phyloP scores from a whole-genome alignment of 2,888 invertebrate genomes.

The Microplitis manilae region DNA sequence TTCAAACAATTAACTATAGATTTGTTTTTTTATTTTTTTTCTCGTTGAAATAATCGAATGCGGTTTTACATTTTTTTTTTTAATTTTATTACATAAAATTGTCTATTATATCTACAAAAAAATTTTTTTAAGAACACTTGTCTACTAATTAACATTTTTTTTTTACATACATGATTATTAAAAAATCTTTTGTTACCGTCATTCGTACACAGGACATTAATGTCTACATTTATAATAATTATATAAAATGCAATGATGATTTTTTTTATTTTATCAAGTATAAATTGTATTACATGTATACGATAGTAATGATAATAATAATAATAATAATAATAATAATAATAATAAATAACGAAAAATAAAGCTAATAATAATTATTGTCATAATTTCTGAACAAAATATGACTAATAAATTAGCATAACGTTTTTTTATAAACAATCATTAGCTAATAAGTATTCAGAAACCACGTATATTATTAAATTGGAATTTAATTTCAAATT shows the following conservation, averaged over 20 bases:
- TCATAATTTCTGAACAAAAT: constrained; percentile 36
- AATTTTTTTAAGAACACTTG: background rate
- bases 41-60: background rate
- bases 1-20: background rate
- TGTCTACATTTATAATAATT: constrained; percentile 2
- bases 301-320: constrained; percentile 27
- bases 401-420: background rate
- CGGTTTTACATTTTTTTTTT: constrained; percentile 2
- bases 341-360: background rate
- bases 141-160: constrained; percentile 5
- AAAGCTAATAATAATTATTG: constrained; percentile 34
- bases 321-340: background rate
- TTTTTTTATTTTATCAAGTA: constrained; percentile 38
- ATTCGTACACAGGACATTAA: background rate
- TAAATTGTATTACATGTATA: constrained; percentile 42
- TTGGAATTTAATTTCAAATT: background rate
- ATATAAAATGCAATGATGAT: constrained; percentile 24
- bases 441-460: constrained; percentile 20
- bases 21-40: background rate
- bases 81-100: constrained; percentile 3
- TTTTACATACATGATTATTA: background rate
- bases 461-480: constrained; percentile 6
- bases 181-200: background rate
- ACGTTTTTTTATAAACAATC: constrained; percentile 12
- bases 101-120: constrained; percentile 4